phyloP scores from a whole-genome alignment of 2,797 vertebrate genomes.

The Neosilurus hyrtlii region DNA sequence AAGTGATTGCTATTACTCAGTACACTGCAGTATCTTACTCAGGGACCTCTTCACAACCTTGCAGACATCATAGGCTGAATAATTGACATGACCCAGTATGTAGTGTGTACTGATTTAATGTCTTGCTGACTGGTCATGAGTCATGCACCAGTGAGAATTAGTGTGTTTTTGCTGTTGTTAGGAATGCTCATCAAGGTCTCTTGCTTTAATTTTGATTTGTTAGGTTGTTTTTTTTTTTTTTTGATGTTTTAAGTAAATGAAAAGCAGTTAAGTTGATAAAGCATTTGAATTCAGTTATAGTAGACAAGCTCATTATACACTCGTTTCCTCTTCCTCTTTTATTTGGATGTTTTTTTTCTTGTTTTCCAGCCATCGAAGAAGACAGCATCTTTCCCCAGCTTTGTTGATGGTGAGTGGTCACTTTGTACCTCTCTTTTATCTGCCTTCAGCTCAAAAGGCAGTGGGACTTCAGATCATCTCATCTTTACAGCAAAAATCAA shows the following conservation, averaged over 20 bases:
- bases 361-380: conserved; percentile 86
- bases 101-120: conserved; percentile 7
- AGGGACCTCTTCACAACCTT: conserved; percentile 8
- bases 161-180: background rate
- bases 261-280: background rate
- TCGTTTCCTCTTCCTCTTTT: background rate
- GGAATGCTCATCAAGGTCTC: no score
- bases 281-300: background rate
- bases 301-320: background rate
- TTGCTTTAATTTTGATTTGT: background rate
- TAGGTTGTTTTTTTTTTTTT: background rate
- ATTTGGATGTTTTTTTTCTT: conserved; percentile 37
- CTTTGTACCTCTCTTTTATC: conserved; percentile 47
- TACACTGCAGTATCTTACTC: background rate
- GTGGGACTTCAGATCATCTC: background rate
- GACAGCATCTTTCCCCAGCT: conserved; percentile 92
- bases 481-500: conserved; percentile 19
- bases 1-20: conserved; percentile 41
- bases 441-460: conserved; percentile 25
- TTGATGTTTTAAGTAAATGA: background rate
- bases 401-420: conserved; percentile 91
- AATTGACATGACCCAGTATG: conserved; percentile 28
- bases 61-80: conserved; percentile 6
- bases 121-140: background rate
- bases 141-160: background rate